phyloP scores from a whole-genome alignment of 2,797 vertebrate genomes.

The Lemur catta region DNA sequence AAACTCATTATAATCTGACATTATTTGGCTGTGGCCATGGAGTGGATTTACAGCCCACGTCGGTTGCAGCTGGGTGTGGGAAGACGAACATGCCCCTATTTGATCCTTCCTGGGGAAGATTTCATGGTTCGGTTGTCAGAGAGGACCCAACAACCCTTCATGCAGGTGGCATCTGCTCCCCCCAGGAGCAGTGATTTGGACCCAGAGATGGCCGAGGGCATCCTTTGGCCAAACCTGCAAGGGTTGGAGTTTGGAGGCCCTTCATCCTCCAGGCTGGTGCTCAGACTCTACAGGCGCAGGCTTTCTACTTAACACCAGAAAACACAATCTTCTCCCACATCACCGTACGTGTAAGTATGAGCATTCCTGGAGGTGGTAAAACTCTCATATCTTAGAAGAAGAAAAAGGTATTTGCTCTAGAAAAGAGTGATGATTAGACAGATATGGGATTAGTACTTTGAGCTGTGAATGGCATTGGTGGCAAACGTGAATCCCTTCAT shows the following conservation, averaged over 20 bases:
- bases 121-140: not conserved
- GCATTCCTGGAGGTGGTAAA: not conserved
- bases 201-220: not conserved
- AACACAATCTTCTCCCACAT: not conserved
- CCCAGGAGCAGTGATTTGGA: not conserved
- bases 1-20: slow-evolving; percentile 46
- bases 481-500: not conserved
- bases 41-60: slow-evolving; percentile 9
- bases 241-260: not conserved
- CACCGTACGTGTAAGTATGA: rapidly evolving
- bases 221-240: not conserved
- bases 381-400: not conserved
- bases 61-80: not conserved
- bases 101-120: not conserved
- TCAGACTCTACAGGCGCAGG: not conserved
- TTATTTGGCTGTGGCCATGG: not conserved
- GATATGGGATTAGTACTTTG: not conserved
- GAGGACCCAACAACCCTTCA: not conserved
- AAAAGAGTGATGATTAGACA: not conserved
- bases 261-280: not conserved
- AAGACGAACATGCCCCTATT: not conserved
- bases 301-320: not conserved
- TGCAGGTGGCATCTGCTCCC: not conserved
- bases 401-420: not conserved
- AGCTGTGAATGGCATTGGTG: not conserved